Base-by-base conservation (phyloP, 2,888 invertebrate species). In the Hydraecia micacea region DNA sequence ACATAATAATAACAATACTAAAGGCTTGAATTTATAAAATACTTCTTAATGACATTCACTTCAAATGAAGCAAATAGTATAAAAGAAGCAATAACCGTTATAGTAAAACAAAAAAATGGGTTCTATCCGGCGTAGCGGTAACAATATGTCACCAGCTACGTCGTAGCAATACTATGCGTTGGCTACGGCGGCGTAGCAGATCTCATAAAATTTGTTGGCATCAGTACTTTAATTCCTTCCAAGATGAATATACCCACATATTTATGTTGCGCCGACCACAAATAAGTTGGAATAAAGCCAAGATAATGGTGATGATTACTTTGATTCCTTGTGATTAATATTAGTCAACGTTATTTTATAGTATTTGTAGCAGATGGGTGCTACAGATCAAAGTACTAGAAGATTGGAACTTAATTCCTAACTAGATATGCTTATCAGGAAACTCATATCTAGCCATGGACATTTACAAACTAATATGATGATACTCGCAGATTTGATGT, bases 271-370 rank as follows among this genome's bases (percentile, higher is more conserved):
- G 5, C 15, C 15, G 9, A 9, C 1, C 32, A 21, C 25, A 69
- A 28, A 15, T 32, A 15, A 49, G 8, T 25, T 49, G 46, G 8
- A 4, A 68, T 32, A 2, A 32, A 4, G 1, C 2, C 2, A 46
- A 49, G 7, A 28, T 0, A 68, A 68, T 11, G 4, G 11, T 21
- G 28, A 9, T 15, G 8, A 21, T 49, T 68, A 32, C 21, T 39
- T 73, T 73, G 13, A 42, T 71, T 73, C 6, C 7, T 52, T 73
- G 7, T 18, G 4, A 73, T 58, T 42, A 39, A 73, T 18, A 42
- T 42, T 1, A 13, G 1, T 25, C 1, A 36, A 7, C 0, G 18
- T 18, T 46, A 1, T 6, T 42, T 58, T 18, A 42, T 18, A n/a
- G 21, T 21, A 25, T 46, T 0, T 32, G 1, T 11, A 60, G 2